Base-by-base conservation (phyloP, 2,797 vertebrate genomes). In the Euthynnus affinis region DNA sequence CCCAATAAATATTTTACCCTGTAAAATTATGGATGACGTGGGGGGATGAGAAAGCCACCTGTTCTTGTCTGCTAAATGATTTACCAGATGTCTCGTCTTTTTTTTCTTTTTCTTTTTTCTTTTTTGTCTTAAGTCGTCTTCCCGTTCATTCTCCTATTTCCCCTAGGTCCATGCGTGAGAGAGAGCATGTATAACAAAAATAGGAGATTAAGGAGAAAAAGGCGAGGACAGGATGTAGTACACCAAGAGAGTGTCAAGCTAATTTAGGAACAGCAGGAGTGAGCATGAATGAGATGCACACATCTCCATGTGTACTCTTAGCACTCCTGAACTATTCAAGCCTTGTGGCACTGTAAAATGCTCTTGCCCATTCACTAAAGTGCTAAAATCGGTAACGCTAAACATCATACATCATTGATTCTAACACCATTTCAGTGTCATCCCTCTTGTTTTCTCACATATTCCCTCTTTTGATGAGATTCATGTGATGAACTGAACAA, bases 1-100 rank as follows among this genome's bases (percentile, higher is more conserved):
- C 70, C 73, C 86, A 83, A 92, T 93, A 86, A 90, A 93, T 91
- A 92, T 91, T 91, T 89, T 62, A 86, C 74, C 60, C 82, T 69
- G 79, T 85, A 82, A 87, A 93, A 88, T 76, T 88, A 79, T 80
- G 79, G 89, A 80, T 87, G 89, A 91, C 29, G 51, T 84, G 32
- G 17, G 73, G 78, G 80, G 66, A 67, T 64, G 76, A 75, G 68
- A 60, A 76, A 81, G 85, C 88, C 89, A 93, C 90, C 91, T 93
- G 92, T 86, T 89, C 78, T 29, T 66, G 66, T 84, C 80, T 74
- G 53, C 49, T 87, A 59, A 82, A 89, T 86, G 42, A 88, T 88
- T 88, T 80, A 89, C 44, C 88, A 89, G 79, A 89, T 88, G 83
- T 88, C 74, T 82, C 4, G 2, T 80, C 64, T 71, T 76, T 63